Evolutionary conservation across 2,113 vertebrate species (phyloP).

Genomic region (Amphiprion percula): DNA sequence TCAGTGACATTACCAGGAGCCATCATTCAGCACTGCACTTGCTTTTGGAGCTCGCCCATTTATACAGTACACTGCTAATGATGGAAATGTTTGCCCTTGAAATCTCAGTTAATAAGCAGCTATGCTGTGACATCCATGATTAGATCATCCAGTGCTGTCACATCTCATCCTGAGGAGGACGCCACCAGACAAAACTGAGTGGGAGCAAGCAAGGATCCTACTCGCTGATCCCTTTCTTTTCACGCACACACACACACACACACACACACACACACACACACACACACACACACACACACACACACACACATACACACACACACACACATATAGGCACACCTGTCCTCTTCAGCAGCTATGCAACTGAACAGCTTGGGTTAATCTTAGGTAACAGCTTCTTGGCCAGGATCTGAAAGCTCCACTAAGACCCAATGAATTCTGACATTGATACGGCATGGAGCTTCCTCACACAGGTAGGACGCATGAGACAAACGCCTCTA

Average conservation of each 20-base stretch:
- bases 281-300: conserved; percentile 2
- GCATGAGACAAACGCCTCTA: conserved; percentile 64
- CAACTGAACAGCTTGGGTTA: conserved; percentile 67
- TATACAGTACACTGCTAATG: conserved; percentile 57
- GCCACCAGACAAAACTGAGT: conserved; percentile 74
- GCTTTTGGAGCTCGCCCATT: conserved; percentile 46
- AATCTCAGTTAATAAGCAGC: conserved; percentile 81
- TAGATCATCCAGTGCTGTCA: conserved; percentile 80
- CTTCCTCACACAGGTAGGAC: conserved; percentile 69
- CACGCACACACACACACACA: conserved; percentile 18
- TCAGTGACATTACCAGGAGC: conserved; percentile 65
- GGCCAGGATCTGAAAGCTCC: conserved; percentile 67
- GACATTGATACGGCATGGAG: conserved; percentile 65
- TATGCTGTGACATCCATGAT: conserved; percentile 75
- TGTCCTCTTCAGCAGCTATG: conserved; percentile 49
- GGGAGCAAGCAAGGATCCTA: conserved; percentile 46
- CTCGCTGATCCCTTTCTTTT: conserved; percentile 41
- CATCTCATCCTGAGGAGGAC: conserved; percentile 71
- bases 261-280: neutral
- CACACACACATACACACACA: neutral
- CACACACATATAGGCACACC: conserved; percentile 18
- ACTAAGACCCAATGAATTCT: conserved; percentile 65
- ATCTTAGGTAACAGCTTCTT: conserved; percentile 71
- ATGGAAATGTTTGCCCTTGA: conserved; percentile 81
- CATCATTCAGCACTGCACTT: conserved; percentile 43